Evolutionary conservation across 2,888 invertebrate species (phyloP), one percentile per base, ranked within the genome.

Genomic region (Boloria euphrosyne): DNA sequence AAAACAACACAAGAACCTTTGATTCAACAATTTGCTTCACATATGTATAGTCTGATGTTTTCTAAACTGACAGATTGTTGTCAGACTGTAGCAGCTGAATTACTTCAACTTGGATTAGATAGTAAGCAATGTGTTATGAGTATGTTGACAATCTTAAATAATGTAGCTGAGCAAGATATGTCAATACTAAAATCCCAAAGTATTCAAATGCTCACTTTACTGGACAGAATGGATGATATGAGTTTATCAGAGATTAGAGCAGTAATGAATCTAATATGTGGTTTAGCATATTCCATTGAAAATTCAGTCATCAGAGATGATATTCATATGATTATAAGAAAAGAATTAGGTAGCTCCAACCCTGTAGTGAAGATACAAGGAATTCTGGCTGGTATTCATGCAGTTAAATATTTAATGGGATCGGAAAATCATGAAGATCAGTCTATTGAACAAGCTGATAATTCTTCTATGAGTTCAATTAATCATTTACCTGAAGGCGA

Each of bases 301-400:
- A 89, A 90, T 72, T 92, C 92, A 13, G 79, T 85, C 7, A 93
- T 97, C 49, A 94, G 95, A 82, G 96, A 96, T 87, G 97, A 97
- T 80, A 93, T 98, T 61, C 95, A 95, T 78, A 97, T 98, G 92
- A 89, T 97, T 17, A 94, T 97, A n/a, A 94, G 95, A 73, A 98
- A 98, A 82, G 96, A 97, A 83, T 87, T 98, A 47, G 94, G 95
- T 3, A 95, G 94, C 80, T 93, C 94, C 3, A 93, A 93, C 73
- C 90, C 93, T 18, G 83, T 86, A 84, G 92, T 94, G 7, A 96
- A 96, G 84, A 93, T 94, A 64, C 95, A 95, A 84, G 97, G 97
- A 44, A 95, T 97, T n/a, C 89, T 96, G 70, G 95, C 95, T 52
- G 95, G 95, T 51, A 93, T 95, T 14, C 94, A 96, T 89, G 94